phyloP scores from a whole-genome alignment of 1,140 invertebrate genomes.

The Heliconius eleuchia region DNA sequence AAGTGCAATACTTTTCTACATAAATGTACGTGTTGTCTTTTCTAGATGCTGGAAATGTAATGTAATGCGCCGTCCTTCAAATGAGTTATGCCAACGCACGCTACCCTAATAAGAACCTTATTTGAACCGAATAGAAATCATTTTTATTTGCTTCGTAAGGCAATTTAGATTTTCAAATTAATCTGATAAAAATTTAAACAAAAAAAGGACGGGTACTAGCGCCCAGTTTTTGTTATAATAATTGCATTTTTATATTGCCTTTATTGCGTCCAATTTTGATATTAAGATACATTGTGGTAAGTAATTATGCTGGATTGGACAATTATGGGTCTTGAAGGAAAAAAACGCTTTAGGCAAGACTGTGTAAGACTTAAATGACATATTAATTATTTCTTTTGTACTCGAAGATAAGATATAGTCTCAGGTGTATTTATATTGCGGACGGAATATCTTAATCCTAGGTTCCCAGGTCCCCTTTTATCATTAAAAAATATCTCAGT shows the following conservation, averaged over 20 bases:
- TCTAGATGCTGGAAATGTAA: slow-evolving; percentile 45
- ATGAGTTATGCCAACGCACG: slow-evolving; percentile 35
- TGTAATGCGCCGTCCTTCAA: slow-evolving; percentile 35
- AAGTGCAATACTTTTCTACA: slow-evolving; percentile 21
- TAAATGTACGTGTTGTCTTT: slow-evolving; percentile 40
- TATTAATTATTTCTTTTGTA: too few relatives aligned
- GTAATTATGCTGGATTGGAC: slow-evolving; percentile 1
- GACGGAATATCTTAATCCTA: too few relatives aligned
- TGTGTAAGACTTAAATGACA: too few relatives aligned
- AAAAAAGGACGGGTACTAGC: slow-evolving; percentile 13
- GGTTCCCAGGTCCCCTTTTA: too few relatives aligned
- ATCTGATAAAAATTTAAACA: slow-evolving; percentile 28
- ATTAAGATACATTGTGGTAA: slow-evolving; percentile 5
- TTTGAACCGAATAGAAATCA: neutral
- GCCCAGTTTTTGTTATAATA: slow-evolving; percentile 25
- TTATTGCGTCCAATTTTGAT: slow-evolving; percentile 2
- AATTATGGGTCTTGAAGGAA: neutral
- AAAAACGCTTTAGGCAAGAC: neutral
- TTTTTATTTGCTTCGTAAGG: neutral
- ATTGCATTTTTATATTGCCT: slow-evolving; percentile 20
- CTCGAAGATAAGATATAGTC: too few relatives aligned
- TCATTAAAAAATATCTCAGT: too few relatives aligned
- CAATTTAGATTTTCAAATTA: slow-evolving; percentile 28
- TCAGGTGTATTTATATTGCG: too few relatives aligned
- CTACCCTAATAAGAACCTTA: neutral